Evolutionary conservation across 2,888 invertebrate genomes (phyloP).

Genomic region (Rhogogaster chlorosoma): DNA sequence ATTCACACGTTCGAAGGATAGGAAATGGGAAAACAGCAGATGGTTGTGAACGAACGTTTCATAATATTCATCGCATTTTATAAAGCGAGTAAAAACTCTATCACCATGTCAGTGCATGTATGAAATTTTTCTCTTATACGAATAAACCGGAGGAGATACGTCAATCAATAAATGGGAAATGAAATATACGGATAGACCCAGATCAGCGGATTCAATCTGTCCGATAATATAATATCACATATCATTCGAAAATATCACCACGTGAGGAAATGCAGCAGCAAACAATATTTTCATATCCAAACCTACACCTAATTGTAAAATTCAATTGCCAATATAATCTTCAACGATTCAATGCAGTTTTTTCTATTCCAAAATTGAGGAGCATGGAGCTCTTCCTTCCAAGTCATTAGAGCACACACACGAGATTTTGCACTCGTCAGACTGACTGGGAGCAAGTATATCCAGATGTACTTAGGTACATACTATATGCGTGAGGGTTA

Average conservation of each 20-base stretch:
- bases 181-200: background rate
- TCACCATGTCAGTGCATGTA: background rate
- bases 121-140: background rate
- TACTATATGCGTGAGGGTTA: background rate
- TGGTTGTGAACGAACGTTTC: background rate
- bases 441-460: background rate
- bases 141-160: background rate
- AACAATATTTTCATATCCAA: background rate
- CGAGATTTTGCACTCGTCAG: background rate
- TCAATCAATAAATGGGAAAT: constrained; percentile 23
- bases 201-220: constrained; percentile 12
- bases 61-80: background rate
- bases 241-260: constrained; percentile 13
- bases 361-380: background rate
- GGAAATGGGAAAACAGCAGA: constrained; percentile 17
- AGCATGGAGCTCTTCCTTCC: background rate
- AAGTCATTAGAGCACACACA: background rate
- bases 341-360: background rate
- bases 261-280: background rate
- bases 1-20: background rate
- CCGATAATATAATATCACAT: constrained; percentile 19
- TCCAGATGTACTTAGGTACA: too few relatives aligned
- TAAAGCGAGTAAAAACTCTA: background rate
- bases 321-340: background rate
- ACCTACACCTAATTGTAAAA: background rate